A percentile compares a stretch with the other conserved stretches of the same genome.
Evolutionary conservation across 1,140 invertebrate genomes (phyloP).

Genomic region (Caenorhabditis inopinata): DNA sequence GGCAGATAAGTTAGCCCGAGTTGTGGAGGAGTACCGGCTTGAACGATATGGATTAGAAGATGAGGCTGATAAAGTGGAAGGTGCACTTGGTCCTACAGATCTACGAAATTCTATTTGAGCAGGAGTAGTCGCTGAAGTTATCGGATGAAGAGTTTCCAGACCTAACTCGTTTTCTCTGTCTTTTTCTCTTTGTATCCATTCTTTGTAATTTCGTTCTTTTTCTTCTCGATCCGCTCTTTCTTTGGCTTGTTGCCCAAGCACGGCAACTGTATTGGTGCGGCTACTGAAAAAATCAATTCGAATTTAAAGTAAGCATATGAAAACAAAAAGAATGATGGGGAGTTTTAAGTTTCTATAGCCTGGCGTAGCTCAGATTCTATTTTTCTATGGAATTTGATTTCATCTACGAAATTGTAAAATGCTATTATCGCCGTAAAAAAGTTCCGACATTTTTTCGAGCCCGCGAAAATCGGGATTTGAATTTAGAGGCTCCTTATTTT

Average conservation of each 20-base stretch:
- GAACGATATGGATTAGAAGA: not conserved
- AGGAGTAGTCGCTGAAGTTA: not conserved
- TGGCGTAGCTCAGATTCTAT: no score
- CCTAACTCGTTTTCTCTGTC: not conserved
- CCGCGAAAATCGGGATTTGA: no score
- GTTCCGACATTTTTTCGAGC: no score
- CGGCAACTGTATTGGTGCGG: not conserved
- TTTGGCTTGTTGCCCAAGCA: conserved; percentile 24
- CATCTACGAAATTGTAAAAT: no score
- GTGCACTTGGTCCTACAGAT: not conserved
- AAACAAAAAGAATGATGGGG: no score
- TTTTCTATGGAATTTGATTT: no score
- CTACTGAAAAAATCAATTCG: not conserved
- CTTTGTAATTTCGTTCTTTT: conserved; percentile 35
- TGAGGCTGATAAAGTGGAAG: not conserved
- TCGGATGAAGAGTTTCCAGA: not conserved
- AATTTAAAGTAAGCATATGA: not conserved
- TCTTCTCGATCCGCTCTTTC: conserved; percentile 36
- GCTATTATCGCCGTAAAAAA: no score
- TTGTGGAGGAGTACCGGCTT: not conserved
- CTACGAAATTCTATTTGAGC: not conserved
- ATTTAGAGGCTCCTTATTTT: no score
- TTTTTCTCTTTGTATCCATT: conserved; percentile 41
- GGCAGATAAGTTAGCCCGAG: not conserved
- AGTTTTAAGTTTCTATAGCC: no score